phyloP scores from a whole-genome alignment of 2,888 invertebrate species.

The Leistus spinibarbis region DNA sequence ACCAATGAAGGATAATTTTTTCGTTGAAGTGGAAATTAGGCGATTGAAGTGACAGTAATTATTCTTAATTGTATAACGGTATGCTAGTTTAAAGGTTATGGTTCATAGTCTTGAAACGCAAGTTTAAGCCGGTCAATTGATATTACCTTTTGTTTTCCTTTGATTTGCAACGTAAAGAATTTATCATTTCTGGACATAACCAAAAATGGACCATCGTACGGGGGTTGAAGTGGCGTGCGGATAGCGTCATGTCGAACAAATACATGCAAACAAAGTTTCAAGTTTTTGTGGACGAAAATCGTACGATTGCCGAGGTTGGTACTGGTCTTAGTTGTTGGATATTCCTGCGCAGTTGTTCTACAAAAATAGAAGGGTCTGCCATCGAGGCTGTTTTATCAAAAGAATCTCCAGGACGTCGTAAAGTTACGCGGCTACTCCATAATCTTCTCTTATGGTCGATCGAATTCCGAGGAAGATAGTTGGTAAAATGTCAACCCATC shows the following conservation, averaged over 20 bases:
- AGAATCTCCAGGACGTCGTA: slow-evolving; percentile 46
- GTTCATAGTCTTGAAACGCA: slow-evolving; percentile 32
- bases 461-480: slow-evolving; percentile 50
- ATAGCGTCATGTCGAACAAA: slow-evolving; percentile 44
- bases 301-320: neutral
- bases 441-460: slow-evolving; percentile 47
- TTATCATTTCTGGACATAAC: slow-evolving; percentile 40
- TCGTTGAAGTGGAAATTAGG: too few relatives aligned
- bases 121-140: slow-evolving; percentile 45
- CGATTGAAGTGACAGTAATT: too few relatives aligned
- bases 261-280: slow-evolving; percentile 42
- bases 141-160: slow-evolving; percentile 31
- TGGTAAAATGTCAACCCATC: slow-evolving; percentile 49
- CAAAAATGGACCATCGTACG: slow-evolving; percentile 43
- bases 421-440: slow-evolving; percentile 44
- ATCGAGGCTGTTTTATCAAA: too few relatives aligned
- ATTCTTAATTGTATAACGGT: too few relatives aligned
- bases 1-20: too few relatives aligned
- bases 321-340: slow-evolving; percentile 19
- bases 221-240: slow-evolving; percentile 42
- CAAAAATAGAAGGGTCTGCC: too few relatives aligned
- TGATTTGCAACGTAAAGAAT: slow-evolving; percentile 34
- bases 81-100: too few relatives aligned
- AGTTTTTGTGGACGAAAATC: slow-evolving; percentile 35
- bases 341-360: neutral